A percentile compares a stretch with the other conserved stretches of the same genome.
phyloP scores from a whole-genome alignment of 2,888 invertebrate genomes.

The Coelopa pilipes region DNA sequence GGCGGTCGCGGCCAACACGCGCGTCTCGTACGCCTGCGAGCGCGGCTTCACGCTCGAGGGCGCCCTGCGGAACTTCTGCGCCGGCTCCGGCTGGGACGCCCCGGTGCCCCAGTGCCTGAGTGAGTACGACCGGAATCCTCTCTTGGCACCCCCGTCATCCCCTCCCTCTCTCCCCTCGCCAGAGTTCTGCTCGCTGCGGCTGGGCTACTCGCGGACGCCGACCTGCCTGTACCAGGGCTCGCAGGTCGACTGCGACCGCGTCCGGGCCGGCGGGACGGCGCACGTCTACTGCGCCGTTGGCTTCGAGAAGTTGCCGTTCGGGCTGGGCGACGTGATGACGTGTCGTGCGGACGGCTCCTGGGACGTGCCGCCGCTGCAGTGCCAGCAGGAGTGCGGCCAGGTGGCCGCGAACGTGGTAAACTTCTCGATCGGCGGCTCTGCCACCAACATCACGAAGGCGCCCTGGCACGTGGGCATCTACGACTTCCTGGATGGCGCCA shows the following conservation, averaged over 20 bases:
- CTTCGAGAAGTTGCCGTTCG: constrained; percentile 4
- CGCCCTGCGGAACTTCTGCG: background rate
- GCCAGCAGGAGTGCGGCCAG: constrained; percentile 20
- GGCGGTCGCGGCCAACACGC: constrained; percentile 15
- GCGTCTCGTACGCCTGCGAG: constrained; percentile 31
- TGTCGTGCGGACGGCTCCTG: constrained; percentile 21
- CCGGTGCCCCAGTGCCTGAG: constrained; percentile 14
- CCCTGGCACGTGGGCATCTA: constrained; percentile 49
- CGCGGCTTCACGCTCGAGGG: constrained; percentile 27
- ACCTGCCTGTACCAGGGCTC: background rate
- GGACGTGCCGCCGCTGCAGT: constrained; percentile 1
- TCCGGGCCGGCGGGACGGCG: constrained; percentile 31
- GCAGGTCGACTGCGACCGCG: constrained; percentile 18
- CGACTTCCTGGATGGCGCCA: constrained; percentile 1
- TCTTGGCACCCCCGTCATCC: background rate
- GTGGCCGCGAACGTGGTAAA: constrained; percentile 23
- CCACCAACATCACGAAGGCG: constrained; percentile 39
- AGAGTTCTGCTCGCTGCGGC: constrained; percentile 34
- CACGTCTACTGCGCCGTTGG: constrained; percentile 31
- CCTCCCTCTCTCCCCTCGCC: background rate
- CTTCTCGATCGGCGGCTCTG: constrained; percentile 38
- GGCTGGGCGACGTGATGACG: background rate
- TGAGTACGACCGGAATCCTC: background rate
- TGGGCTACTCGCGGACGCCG: constrained; percentile 14
- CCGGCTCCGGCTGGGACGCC: background rate